These are phyloP conservation scores for Hyaena hyaena DNA, from an alignment of 2,113 vertebrate genomes.

Conservation along the genomic window DNA sequence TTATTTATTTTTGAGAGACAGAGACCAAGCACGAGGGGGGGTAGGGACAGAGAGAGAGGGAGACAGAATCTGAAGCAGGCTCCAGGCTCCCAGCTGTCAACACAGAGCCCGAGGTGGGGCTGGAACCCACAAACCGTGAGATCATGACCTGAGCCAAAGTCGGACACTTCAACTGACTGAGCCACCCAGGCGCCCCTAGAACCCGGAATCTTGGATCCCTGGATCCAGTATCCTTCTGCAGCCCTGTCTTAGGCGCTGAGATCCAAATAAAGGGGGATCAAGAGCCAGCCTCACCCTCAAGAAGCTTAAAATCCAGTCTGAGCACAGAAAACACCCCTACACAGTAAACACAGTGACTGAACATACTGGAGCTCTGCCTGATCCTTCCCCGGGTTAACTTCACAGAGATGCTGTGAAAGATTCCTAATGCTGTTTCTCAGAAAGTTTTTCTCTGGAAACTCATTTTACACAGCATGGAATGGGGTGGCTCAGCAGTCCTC, in stretches of 20 bases:
- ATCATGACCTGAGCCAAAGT: too few species aligned
- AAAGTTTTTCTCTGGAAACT: neutral
- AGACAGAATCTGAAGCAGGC: too few species aligned
- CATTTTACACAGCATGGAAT: neutral
- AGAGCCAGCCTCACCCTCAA: neutral
- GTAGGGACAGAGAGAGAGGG: neutral
- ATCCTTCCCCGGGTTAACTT: neutral
- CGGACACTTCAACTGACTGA: too few species aligned
- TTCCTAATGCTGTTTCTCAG: neutral
- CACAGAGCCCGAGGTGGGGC: too few species aligned
- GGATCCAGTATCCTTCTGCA: neutral
- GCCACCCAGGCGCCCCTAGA: neutral
- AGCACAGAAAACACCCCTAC: neutral
- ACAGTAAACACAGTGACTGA: neutral
- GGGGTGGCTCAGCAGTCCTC: neutral
- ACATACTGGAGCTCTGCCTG: neutral
- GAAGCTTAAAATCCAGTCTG: neutral
- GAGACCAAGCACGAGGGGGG: too few species aligned
- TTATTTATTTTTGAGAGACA: too few species aligned
- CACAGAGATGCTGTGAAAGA: neutral
- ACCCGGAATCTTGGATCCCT: neutral
- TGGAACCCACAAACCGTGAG: too few species aligned
- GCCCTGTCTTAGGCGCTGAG: neutral
- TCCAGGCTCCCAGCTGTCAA: too few species aligned
- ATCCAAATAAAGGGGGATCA: neutral